Conservation (phyloP, 2,797 vertebrate species). For the Danio albolineatus region DNA sequence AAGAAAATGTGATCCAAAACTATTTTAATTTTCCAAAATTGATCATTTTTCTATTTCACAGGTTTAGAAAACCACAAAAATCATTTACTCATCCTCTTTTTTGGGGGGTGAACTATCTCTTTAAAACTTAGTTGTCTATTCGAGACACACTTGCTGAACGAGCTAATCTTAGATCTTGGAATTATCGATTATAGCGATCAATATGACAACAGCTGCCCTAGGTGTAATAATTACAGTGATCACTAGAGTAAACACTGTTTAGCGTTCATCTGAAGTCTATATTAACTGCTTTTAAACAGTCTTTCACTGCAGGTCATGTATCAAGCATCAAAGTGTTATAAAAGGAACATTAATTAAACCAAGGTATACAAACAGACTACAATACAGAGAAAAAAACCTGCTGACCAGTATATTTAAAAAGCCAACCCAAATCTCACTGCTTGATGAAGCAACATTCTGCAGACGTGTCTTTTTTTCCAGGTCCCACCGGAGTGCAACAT, state of each 20-base stretch:
- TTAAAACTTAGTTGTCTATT: neutral
- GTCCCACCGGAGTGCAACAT: constrained; percentile 32
- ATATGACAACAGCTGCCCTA: constrained; percentile 37
- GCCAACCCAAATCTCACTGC: constrained; percentile 9
- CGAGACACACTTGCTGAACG: constrained; percentile 27
- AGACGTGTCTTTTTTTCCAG: constrained; percentile 11
- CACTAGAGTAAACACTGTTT: constrained; percentile 27
- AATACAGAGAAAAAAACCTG: constrained; percentile 1
- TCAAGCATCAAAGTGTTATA: neutral
- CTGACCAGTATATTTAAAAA: constrained; percentile 13
- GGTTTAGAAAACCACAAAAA: too few relatives aligned
- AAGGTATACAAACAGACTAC: constrained; percentile 13
- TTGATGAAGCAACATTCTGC: constrained; percentile 37
- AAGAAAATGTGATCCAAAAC: too few relatives aligned
- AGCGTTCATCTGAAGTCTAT: constrained; percentile 17
- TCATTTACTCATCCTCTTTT: neutral
- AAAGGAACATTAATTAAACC: constrained; percentile 8
- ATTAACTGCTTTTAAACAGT: neutral
- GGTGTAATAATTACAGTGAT: constrained; percentile 47
- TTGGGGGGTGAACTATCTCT: neutral
- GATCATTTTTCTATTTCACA: too few relatives aligned
- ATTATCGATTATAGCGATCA: constrained; percentile 42
- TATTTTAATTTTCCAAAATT: too few relatives aligned
- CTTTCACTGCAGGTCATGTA: neutral
- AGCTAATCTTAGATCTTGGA: constrained; percentile 26